phyloP scores from a whole-genome alignment of 2,888 invertebrate species.

The Eulithis testata region DNA sequence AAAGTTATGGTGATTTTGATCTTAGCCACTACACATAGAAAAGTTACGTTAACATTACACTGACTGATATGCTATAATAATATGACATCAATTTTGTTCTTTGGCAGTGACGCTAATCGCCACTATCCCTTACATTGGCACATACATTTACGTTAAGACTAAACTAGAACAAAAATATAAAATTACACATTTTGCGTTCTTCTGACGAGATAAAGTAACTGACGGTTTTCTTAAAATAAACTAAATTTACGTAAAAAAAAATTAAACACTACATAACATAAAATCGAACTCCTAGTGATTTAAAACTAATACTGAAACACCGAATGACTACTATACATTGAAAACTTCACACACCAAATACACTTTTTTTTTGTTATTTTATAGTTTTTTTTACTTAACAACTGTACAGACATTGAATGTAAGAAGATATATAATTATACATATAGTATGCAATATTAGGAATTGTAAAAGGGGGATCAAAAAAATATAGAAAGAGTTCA shows the following conservation, averaged over 20 bases:
- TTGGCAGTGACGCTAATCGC: slow-evolving; percentile 49
- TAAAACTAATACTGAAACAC: slow-evolving; percentile 79
- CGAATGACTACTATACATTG: slow-evolving; percentile 62
- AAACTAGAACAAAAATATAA: slow-evolving; percentile 55
- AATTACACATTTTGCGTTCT: slow-evolving; percentile 47
- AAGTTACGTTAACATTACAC: slow-evolving; percentile 29
- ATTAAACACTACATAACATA: slow-evolving; percentile 77
- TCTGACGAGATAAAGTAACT: slow-evolving; percentile 62
- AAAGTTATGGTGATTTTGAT: background rate
- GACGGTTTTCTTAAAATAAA: slow-evolving; percentile 67
- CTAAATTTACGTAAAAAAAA: slow-evolving; percentile 74
- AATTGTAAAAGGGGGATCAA: slow-evolving; percentile 32
- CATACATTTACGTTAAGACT: slow-evolving; percentile 48
- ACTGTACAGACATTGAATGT: slow-evolving; percentile 64
- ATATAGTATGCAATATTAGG: slow-evolving; percentile 28
- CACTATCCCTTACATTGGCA: slow-evolving; percentile 34
- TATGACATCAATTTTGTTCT: slow-evolving; percentile 59
- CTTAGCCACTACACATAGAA: slow-evolving; percentile 19
- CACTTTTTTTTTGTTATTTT: slow-evolving; percentile 45
- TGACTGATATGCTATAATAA: slow-evolving; percentile 54
- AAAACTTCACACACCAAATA: slow-evolving; percentile 50
- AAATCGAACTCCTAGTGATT: slow-evolving; percentile 77
- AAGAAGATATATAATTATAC: slow-evolving; percentile 40
- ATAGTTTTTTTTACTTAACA: slow-evolving; percentile 58
- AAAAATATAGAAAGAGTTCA: slow-evolving; percentile 18